Conservation (phyloP, 1,140 invertebrate genomes). For the Drosophila fuyamai region DNA sequence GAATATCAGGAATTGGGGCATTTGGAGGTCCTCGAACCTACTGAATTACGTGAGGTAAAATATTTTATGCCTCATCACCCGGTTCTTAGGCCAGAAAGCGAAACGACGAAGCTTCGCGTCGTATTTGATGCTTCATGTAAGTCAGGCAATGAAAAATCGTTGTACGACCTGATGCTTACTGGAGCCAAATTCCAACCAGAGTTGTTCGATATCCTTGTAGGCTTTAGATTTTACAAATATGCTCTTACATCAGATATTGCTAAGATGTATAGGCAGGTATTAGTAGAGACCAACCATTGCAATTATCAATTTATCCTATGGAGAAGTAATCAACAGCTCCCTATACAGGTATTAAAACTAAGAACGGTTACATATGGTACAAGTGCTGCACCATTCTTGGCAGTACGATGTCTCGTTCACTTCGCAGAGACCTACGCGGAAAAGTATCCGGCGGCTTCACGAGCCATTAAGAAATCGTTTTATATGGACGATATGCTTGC, state of each 20-base stretch:
- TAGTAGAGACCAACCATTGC: neutral
- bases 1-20: neutral
- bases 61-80: constrained; percentile 1
- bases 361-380: constrained; percentile 4
- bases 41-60: neutral
- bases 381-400: neutral
- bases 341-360: neutral
- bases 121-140: constrained; percentile 6
- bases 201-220: neutral
- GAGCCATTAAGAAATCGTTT: constrained; percentile 2
- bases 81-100: neutral
- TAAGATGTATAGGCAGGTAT: constrained; percentile 5
- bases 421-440: neutral
- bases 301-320: neutral
- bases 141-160: constrained; percentile 2
- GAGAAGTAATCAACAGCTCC: neutral
- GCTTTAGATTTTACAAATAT: constrained; percentile 6
- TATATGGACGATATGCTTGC: constrained; percentile 3
- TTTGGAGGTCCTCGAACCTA: neutral
- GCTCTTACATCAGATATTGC: constrained; percentile 5
- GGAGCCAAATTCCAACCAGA: constrained; percentile 2
- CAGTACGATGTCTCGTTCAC: constrained; percentile 5
- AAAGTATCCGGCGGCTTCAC: neutral
- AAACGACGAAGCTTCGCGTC: constrained; percentile 3
- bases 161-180: neutral